Percentiles rank a stretch among this genome's conserved stretches.
Conservation (phyloP, 92 coral and sea anemone genomes). For the Siderastrea radians region DNA sequence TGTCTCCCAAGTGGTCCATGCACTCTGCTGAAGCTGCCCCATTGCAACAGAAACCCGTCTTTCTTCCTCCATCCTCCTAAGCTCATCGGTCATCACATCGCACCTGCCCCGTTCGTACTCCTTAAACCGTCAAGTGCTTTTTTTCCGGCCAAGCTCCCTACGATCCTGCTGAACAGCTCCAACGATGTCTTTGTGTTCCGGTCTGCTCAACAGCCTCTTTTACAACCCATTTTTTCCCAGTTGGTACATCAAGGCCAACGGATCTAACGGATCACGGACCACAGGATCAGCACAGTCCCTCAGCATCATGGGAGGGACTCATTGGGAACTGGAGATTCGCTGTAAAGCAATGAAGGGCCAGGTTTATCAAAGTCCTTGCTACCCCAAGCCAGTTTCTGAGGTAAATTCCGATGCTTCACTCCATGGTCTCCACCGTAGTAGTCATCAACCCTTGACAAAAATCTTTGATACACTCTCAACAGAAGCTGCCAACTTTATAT, state of each 20-base stretch:
- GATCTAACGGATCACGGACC: neutral
- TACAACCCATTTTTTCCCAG: neutral
- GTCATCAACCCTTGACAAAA: no score
- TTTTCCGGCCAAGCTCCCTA: neutral
- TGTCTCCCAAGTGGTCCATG: neutral
- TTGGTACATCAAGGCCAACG: neutral
- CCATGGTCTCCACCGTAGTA: neutral
- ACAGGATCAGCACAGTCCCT: neutral
- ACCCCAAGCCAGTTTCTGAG: neutral
- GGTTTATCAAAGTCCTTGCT: neutral
- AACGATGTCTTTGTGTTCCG: neutral
- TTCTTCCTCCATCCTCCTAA: neutral
- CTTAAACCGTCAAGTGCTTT: neutral
- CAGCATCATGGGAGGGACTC: neutral
- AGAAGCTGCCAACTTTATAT: no score
- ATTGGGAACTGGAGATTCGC: neutral
- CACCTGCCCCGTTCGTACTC: neutral
- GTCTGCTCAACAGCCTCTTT: neutral
- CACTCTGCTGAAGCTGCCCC: neutral
- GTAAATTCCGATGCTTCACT: neutral
- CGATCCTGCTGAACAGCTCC: constrained; percentile 6
- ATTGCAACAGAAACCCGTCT: neutral
- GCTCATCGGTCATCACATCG: neutral
- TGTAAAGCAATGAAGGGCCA: neutral
- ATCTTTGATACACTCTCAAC: no score